Conservation (phyloP, 2,888 invertebrate genomes). For the Mythimna impura region DNA sequence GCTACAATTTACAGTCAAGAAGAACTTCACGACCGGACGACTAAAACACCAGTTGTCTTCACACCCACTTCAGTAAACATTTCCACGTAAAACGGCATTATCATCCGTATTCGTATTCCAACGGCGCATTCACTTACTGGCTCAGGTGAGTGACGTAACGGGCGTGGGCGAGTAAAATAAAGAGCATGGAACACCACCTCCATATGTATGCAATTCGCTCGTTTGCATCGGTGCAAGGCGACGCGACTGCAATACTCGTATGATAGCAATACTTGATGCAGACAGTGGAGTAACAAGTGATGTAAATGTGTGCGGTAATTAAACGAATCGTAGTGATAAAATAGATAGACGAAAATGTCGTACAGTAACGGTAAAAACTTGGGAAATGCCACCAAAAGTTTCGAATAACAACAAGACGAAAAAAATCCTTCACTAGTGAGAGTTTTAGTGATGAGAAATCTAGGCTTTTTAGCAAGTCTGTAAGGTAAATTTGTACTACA, state of each 20-base stretch:
- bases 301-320: conserved; percentile 18
- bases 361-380: background rate
- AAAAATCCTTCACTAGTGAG: background rate
- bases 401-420: background rate
- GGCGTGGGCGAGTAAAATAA: conserved; percentile 69
- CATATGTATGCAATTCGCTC: conserved; percentile 70
- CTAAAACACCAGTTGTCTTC: conserved; percentile 14
- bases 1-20: background rate
- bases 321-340: background rate
- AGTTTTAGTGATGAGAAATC: no score
- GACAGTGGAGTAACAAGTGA: conserved; percentile 20
- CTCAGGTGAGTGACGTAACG: conserved; percentile 67
- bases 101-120: conserved; percentile 66
- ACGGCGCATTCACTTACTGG: conserved; percentile 69
- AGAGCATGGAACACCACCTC: conserved; percentile 64
- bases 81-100: conserved; percentile 43
- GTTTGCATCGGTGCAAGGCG: conserved; percentile 58
- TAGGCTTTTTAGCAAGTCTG: background rate
- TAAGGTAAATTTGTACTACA: background rate
- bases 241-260: conserved; percentile 43
- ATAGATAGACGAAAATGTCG: background rate
- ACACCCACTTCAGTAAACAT: conserved; percentile 38
- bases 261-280: conserved; percentile 37
- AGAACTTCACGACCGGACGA: background rate
- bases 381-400: background rate